Conservation (phyloP, 2,888 invertebrate genomes). For the Rhamphomyia laevipes region DNA sequence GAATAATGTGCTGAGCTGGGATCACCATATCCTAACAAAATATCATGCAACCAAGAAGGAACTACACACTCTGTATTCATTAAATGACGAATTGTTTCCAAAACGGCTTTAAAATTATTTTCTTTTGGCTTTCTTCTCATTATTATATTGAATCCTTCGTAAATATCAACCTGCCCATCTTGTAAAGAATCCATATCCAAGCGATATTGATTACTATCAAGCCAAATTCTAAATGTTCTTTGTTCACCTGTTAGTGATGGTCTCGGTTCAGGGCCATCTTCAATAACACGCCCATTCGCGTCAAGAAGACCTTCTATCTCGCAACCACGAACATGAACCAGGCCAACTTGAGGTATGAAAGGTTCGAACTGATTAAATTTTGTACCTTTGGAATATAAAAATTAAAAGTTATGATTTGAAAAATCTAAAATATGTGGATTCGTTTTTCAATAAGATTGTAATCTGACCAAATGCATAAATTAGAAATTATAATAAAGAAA, state of each 20-base stretch:
- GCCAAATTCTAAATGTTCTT: conserved; percentile 83
- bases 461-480: too few relatives aligned
- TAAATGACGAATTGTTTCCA: conserved; percentile 95
- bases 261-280: conserved; percentile 86
- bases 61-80: conserved; percentile 99
- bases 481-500: too few relatives aligned
- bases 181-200: conserved; percentile 76
- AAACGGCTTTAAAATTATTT: conserved; percentile 98
- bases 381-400: conserved; percentile 42
- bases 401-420: not conserved
- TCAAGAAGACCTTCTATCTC: conserved; percentile 98
- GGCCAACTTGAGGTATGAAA: conserved; percentile 85
- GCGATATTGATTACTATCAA: conserved; percentile 96
- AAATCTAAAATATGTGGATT: too few relatives aligned
- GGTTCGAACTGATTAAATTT: conserved; percentile 71
- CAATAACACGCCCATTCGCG: conserved; percentile 87
- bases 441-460: too few relatives aligned
- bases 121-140: conserved; percentile 99
- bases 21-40: conserved; percentile 95
- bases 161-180: conserved; percentile 59
- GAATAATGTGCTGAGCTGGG: conserved; percentile 94
- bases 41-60: conserved; percentile 91
- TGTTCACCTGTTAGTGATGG: conserved; percentile 79
- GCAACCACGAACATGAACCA: conserved; percentile 88
- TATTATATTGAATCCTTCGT: conserved; percentile 89